A percentile compares a stretch with the other conserved stretches of the same genome.
These are phyloP conservation scores for Puma concolor DNA, from an alignment of 2,113 vertebrate genomes.

Conservation along the genomic window DNA sequence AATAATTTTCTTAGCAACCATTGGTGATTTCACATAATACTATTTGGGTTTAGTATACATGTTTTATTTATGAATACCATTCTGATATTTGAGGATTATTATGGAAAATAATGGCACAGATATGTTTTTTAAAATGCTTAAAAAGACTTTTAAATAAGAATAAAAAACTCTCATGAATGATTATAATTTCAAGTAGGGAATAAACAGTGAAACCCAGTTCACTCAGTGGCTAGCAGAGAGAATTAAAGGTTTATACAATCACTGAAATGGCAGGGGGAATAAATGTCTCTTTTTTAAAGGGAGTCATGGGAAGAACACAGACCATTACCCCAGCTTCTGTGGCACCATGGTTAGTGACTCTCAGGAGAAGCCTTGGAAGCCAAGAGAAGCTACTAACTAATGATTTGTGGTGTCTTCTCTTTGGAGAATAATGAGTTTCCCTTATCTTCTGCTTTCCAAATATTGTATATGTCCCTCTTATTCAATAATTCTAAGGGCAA, in stretches of 20 bases:
- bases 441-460: background rate
- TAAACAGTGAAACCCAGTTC: background rate
- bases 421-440: background rate
- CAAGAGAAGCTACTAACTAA: background rate
- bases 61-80: background rate
- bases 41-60: background rate
- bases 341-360: background rate
- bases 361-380: background rate
- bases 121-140: constrained; percentile 8
- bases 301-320: background rate
- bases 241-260: background rate
- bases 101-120: background rate
- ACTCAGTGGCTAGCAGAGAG: background rate
- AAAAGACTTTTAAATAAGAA: background rate
- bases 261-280: background rate
- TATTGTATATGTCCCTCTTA: background rate
- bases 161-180: background rate
- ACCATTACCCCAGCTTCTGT: background rate
- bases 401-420: background rate
- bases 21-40: background rate
- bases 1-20: background rate
- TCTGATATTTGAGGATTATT: background rate
- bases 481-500: background rate
- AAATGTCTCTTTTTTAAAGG: background rate
- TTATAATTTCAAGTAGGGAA: background rate